A percentile compares a stretch with the other conserved stretches of the same genome.
Evolutionary conservation across 2,888 invertebrate species (phyloP).

Genomic region (Stictocephala bisonia): DNA sequence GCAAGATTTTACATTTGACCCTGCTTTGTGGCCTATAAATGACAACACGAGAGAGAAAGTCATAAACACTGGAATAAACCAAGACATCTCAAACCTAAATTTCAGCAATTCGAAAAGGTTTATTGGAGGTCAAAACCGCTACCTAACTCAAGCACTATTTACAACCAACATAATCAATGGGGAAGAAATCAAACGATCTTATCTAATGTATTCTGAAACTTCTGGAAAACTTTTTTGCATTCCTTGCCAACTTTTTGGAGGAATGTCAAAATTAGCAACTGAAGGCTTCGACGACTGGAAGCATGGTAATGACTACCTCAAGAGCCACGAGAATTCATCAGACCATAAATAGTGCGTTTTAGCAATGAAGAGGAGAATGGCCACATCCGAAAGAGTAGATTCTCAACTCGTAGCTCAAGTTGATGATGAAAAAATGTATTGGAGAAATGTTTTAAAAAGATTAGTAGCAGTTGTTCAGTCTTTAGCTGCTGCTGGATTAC

Average conservation of each 20-base stretch:
- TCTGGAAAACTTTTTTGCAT: slow-evolving; percentile 47
- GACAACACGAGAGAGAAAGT: not conserved
- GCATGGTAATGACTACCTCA: slow-evolving; percentile 44
- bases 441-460: slow-evolving; percentile 57
- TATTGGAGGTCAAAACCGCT: not conserved
- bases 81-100: slow-evolving; percentile 15
- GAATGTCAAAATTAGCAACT: slow-evolving; percentile 34
- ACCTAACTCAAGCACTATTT: slow-evolving; percentile 4
- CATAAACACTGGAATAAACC: not conserved
- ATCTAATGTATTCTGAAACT: slow-evolving; percentile 49
- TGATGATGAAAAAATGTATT: slow-evolving; percentile 55
- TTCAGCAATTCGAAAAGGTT: slow-evolving; percentile 19
- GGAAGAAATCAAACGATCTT: slow-evolving; percentile 42
- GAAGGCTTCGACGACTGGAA: slow-evolving; percentile 56
- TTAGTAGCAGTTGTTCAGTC: slow-evolving; percentile 58
- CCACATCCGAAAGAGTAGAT: slow-evolving; percentile 44
- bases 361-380: slow-evolving; percentile 35
- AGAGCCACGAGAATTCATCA: slow-evolving; percentile 52
- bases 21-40: slow-evolving; percentile 2
- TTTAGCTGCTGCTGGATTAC: slow-evolving; percentile 55
- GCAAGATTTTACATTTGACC: not conserved
- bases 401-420: slow-evolving; percentile 34
- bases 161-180: slow-evolving; percentile 3
- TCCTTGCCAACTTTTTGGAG: slow-evolving; percentile 49
- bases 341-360: slow-evolving; percentile 48